A percentile compares a stretch with the other conserved stretches of the same genome.
These are phyloP conservation scores for Stenodema calcarata DNA, from an alignment of 2,888 invertebrate genomes.

Conservation along the genomic window DNA sequence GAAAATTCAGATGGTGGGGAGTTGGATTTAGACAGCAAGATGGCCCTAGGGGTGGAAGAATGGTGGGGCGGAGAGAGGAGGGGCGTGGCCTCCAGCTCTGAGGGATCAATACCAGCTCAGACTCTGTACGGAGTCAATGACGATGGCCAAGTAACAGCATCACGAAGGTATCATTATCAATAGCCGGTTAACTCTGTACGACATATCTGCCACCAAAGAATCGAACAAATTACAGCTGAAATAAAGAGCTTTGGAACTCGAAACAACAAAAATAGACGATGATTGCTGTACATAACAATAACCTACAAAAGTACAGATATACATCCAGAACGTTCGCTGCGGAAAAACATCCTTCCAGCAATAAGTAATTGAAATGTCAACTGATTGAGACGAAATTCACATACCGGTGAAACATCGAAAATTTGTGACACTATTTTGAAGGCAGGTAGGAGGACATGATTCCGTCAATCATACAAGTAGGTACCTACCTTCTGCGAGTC, in stretches of 20 bases:
- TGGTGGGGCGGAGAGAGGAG: neutral
- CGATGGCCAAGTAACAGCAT: neutral
- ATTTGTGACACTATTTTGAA: neutral
- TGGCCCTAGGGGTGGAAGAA: conserved; percentile 13
- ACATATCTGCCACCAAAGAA: neutral
- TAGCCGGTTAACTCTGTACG: neutral
- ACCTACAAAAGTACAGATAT: neutral
- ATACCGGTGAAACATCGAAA: neutral
- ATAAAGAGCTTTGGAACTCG: too few relatives aligned
- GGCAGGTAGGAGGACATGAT: neutral
- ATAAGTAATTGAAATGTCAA: neutral
- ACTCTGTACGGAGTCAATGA: neutral
- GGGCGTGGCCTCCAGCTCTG: conserved; percentile 29
- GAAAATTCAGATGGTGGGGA: neutral
- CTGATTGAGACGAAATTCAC: neutral
- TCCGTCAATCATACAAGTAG: neutral
- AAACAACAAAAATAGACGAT: too few relatives aligned
- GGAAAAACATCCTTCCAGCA: neutral
- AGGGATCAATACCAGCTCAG: conserved; percentile 34
- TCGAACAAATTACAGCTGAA: too few relatives aligned
- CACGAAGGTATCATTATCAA: neutral
- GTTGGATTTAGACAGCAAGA: conserved; percentile 12
- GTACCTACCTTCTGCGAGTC: too few relatives aligned
- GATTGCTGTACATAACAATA: too few relatives aligned
- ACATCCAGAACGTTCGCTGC: neutral